phyloP scores from a whole-genome alignment of 2,797 vertebrate species.

The Nasua narica region DNA sequence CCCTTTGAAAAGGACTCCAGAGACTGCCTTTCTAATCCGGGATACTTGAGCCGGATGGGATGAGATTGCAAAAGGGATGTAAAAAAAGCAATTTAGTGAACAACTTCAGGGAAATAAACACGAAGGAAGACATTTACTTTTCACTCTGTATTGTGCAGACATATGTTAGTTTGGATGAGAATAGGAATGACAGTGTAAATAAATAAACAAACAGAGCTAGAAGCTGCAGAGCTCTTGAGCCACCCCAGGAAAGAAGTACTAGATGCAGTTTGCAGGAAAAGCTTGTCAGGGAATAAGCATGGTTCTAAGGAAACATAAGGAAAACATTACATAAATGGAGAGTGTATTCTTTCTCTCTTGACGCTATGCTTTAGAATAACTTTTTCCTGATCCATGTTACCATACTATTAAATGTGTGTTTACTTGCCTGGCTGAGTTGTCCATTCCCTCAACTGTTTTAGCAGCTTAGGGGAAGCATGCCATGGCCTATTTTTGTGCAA shows the following conservation, averaged over 20 bases:
- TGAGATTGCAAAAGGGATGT: conserved; percentile 79
- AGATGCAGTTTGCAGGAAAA: conserved; percentile 77
- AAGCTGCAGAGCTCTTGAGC: conserved; percentile 43
- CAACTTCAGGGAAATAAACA: conserved; percentile 65
- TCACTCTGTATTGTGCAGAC: conserved; percentile 51
- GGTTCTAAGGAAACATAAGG: conserved; percentile 79
- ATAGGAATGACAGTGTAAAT: conserved; percentile 65
- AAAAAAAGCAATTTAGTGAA: conserved; percentile 76
- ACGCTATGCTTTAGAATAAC: conserved; percentile 72
- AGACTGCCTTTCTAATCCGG: conserved; percentile 80
- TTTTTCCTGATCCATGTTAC: conserved; percentile 63
- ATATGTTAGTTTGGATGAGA: conserved; percentile 48
- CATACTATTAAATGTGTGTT: conserved; percentile 61
- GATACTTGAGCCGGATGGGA: conserved; percentile 81
- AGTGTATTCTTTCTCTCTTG: conserved; percentile 72
- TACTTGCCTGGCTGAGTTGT: conserved; percentile 49
- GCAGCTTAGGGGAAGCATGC: conserved; percentile 33
- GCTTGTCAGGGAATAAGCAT: conserved; percentile 75
- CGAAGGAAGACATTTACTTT: conserved; percentile 37
- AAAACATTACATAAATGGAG: conserved; percentile 81
- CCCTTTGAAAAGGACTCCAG: conserved; percentile 82
- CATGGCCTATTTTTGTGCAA: conserved; percentile 50
- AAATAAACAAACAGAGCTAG: conserved; percentile 64
- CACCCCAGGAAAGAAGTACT: conserved; percentile 63
- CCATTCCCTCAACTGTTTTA: conserved; percentile 19